Evolutionary conservation across 2,888 invertebrate genomes (phyloP).

Genomic region (Aromia moschata): DNA sequence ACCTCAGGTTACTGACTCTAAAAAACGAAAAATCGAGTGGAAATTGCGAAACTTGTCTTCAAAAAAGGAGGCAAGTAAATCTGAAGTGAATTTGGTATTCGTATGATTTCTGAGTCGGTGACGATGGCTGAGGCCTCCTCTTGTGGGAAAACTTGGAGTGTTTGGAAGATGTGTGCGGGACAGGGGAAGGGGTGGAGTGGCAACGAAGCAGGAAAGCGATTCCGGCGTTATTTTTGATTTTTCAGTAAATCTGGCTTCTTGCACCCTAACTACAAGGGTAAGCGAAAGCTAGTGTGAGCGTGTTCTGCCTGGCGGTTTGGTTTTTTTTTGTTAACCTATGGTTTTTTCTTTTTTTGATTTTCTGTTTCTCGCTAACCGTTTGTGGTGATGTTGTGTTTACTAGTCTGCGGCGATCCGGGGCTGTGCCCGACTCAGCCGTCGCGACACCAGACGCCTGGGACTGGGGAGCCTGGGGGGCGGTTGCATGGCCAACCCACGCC

Average conservation of each 20-base stretch:
- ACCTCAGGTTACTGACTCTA: background rate
- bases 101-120: conserved; percentile 5
- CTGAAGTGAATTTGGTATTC: background rate
- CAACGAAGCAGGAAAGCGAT: no score
- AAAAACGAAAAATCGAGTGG: no score
- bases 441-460: conserved; percentile 62
- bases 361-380: conserved; percentile 54
- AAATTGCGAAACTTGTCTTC: no score
- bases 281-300: conserved; percentile 62
- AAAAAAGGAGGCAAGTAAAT: no score
- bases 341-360: conserved; percentile 46
- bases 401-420: conserved; percentile 71
- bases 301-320: conserved; percentile 49
- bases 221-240: conserved; percentile 52
- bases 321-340: conserved; percentile 50
- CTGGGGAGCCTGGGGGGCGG: conserved; percentile 54
- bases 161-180: background rate
- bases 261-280: conserved; percentile 70
- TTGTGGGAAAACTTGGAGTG: background rate
- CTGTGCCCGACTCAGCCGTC: conserved; percentile 71
- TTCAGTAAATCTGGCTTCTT: conserved; percentile 67
- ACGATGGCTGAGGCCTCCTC: background rate
- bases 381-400: conserved; percentile 58
- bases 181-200: background rate
- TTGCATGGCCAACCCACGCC: conserved; percentile 55